Conservation (phyloP, 2,888 invertebrate species). For the Lycocerus yunnanus region DNA sequence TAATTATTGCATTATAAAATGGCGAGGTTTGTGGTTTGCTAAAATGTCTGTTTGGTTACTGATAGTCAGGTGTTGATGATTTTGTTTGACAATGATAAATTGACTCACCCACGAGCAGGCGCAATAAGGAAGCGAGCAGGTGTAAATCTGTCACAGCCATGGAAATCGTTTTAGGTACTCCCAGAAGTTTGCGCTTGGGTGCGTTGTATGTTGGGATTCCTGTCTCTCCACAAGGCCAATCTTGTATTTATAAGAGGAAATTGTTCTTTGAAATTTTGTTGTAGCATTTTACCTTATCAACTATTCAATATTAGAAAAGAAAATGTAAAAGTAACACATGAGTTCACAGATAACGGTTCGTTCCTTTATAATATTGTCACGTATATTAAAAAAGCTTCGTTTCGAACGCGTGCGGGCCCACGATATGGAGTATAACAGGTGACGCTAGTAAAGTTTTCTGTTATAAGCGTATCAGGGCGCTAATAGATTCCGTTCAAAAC, state of each 20-base stretch:
- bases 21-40: conserved; percentile 7
- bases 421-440: conserved; percentile 27
- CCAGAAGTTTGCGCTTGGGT: conserved; percentile 34
- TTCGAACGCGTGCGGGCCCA: conserved; percentile 19
- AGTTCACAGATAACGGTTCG: conserved; percentile 13
- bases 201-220: conserved; percentile 37
- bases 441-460: conserved; percentile 28
- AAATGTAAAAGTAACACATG: conserved; percentile 11
- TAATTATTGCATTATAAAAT: conserved; percentile 15
- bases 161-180: conserved; percentile 53
- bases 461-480: conserved; percentile 22
- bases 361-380: conserved; percentile 26
- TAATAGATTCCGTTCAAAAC: conserved; percentile 29
- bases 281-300: background rate
- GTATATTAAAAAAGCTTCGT: conserved; percentile 27
- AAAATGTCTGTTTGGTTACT: conserved; percentile 17
- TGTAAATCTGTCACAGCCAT: conserved; percentile 67
- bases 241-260: background rate
- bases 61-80: conserved; percentile 27
- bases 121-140: conserved; percentile 64
- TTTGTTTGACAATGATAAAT: conserved; percentile 29
- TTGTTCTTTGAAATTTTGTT: background rate
- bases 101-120: conserved; percentile 67
- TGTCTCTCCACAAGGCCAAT: conserved; percentile 16
- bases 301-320: background rate